These are phyloP conservation scores for Manis pentadactyla DNA, from an alignment of 2,797 vertebrate genomes.

Conservation along the genomic window DNA sequence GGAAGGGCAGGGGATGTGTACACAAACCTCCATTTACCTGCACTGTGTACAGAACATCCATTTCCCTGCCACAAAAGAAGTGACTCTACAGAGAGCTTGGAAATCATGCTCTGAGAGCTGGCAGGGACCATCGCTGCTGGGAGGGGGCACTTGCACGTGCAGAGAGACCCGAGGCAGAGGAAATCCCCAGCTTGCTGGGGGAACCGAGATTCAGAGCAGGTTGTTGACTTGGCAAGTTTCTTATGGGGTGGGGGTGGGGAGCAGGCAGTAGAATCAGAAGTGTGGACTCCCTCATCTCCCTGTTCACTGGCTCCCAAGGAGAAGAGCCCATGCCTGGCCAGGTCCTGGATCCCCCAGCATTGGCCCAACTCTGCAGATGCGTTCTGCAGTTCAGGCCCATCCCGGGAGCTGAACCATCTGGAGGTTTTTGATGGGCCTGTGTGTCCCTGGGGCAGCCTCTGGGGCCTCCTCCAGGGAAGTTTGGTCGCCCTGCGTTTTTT, in stretches of 20 bases:
- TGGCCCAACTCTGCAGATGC: not conserved
- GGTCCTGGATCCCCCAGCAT: not conserved
- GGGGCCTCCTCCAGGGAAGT: no score
- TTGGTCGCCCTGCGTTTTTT: not conserved
- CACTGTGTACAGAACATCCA: not conserved
- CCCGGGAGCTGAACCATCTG: not conserved
- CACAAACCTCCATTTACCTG: not conserved
- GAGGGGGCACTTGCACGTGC: not conserved
- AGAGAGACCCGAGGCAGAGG: accelerated
- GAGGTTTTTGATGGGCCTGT: not conserved
- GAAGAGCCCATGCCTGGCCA: not conserved
- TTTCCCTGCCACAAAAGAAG: not conserved
- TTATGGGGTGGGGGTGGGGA: accelerated
- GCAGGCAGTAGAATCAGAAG: not conserved
- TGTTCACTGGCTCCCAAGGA: accelerated
- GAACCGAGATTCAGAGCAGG: not conserved
- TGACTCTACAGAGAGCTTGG: not conserved
- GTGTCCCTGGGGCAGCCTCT: not conserved
- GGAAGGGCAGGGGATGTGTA: not conserved
- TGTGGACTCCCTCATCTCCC: no score
- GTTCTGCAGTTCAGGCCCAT: accelerated
- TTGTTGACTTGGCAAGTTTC: not conserved
- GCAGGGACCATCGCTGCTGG: accelerated
- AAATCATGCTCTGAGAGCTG: not conserved
- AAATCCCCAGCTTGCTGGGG: not conserved